phyloP scores from a whole-genome alignment of 1,140 invertebrate genomes.

The Prorops nasuta region DNA sequence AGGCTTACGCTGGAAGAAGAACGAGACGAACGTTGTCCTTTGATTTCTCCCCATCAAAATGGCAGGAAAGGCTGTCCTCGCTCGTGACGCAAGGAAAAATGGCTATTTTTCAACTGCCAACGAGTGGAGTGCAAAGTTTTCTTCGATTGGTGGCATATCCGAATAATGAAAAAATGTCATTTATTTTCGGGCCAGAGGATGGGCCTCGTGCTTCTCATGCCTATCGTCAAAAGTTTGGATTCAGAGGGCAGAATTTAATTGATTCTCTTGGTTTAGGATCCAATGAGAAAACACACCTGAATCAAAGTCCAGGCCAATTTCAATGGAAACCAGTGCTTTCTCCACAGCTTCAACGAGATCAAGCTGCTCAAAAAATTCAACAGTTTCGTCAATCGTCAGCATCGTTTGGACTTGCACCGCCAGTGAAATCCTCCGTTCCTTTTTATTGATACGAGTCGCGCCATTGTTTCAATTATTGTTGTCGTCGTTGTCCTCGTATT shows the following conservation, averaged over 20 bases:
- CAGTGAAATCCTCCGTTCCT: no score
- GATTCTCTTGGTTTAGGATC: conserved; percentile 23
- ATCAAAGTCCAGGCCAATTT: no score
- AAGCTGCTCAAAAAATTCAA: no score
- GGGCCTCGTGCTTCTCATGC: conserved; percentile 18
- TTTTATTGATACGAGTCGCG: no score
- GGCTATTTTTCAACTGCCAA: conserved; percentile 5
- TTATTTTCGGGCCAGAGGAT: conserved; percentile 26
- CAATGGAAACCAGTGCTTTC: no score
- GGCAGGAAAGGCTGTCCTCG: conserved; percentile 1
- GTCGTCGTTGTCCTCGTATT: no score
- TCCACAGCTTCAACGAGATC: no score
- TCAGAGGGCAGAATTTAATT: conserved; percentile 23
- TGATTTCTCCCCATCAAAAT: conserved; percentile 5
- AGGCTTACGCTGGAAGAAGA: no score
- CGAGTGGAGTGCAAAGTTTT: conserved; percentile 2
- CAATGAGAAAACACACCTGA: no score
- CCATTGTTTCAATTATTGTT: no score
- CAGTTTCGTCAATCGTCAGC: no score
- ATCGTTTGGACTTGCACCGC: no score
- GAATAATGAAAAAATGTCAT: conserved; percentile 7
- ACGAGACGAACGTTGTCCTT: conserved; percentile 12
- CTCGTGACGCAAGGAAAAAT: neutral
- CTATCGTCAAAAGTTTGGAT: conserved; percentile 25
- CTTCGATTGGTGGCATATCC: conserved; percentile 1